Percentiles rank a stretch among this genome's conserved stretches.
Evolutionary conservation across 2,888 invertebrate species (phyloP).

Genomic region (Lepidocyrtinus sp.): DNA sequence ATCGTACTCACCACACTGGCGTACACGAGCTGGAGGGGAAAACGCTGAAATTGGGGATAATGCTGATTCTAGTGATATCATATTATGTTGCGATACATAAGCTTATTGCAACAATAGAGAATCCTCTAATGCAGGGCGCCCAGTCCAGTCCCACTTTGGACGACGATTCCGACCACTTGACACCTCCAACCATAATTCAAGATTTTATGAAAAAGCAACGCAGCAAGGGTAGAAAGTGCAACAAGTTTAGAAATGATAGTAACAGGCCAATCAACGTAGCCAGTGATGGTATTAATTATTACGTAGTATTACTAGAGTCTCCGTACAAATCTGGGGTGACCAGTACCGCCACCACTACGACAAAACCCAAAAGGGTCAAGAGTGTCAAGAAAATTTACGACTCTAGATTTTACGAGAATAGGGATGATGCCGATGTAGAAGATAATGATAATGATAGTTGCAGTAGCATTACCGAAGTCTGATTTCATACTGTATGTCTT

Average conservation of each 20-base stretch:
- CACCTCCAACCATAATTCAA: conserved; percentile 50
- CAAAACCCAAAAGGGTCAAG: conserved; percentile 6
- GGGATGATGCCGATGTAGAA: conserved; percentile 9
- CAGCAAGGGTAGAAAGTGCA: conserved; percentile 38
- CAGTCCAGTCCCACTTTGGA: conserved; percentile 48
- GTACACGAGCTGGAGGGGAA: conserved; percentile 61
- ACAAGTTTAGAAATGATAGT: conserved; percentile 15
- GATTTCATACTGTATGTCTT: too few relatives aligned
- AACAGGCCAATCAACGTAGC: conserved; percentile 57
- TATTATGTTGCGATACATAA: conserved; percentile 57
- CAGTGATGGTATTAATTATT: conserved; percentile 60
- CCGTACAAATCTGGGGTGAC: conserved; percentile 40
- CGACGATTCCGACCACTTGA: conserved; percentile 49
- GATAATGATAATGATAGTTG: conserved; percentile 31
- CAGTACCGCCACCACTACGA: conserved; percentile 24
- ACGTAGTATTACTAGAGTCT: conserved; percentile 56
- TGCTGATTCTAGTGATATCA: conserved; percentile 52
- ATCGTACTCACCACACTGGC: conserved; percentile 46
- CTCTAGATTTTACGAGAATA: not conserved
- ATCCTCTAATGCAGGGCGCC: conserved; percentile 28
- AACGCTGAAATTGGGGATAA: conserved; percentile 51
- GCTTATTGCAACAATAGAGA: conserved; percentile 50
- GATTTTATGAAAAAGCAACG: conserved; percentile 44
- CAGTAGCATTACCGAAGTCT: conserved; percentile 55
- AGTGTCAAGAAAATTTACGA: not conserved